Conservation (phyloP, 1,140 invertebrate genomes). For the Acyrthosiphon pisum region DNA sequence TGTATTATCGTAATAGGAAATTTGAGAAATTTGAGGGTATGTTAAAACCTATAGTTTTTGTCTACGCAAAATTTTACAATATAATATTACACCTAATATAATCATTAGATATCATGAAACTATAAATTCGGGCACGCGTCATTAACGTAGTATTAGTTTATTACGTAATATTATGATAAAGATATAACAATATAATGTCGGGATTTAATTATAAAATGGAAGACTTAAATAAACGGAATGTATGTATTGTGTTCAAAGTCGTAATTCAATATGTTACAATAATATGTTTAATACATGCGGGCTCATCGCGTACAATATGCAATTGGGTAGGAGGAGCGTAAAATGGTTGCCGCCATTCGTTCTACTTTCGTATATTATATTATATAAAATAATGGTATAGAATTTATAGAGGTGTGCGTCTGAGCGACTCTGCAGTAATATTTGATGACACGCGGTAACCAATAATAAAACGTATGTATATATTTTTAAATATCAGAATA, state of each 20-base stretch:
- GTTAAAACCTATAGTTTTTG: background rate
- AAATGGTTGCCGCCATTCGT: slow-evolving; percentile 21
- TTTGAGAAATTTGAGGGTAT: background rate
- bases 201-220: slow-evolving; percentile 1
- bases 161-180: background rate
- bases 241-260: background rate
- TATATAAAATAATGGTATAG: background rate
- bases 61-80: background rate
- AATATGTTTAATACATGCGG: background rate
- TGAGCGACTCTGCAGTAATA: background rate
- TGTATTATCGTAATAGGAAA: background rate
- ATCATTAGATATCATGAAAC: background rate
- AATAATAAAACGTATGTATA: background rate
- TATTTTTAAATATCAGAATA: background rate
- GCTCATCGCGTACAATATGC: background rate
- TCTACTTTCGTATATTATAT: slow-evolving; percentile 21
- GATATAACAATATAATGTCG: background rate
- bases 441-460: background rate
- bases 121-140: background rate
- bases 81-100: no score
- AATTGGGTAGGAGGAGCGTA: slow-evolving; percentile 36
- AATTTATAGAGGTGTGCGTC: slow-evolving; percentile 11
- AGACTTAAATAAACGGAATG: background rate
- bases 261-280: background rate
- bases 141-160: background rate